Evolutionary conservation across 2,888 invertebrate species (phyloP).

Genomic region (Lepidocyrtinus sp.): DNA sequence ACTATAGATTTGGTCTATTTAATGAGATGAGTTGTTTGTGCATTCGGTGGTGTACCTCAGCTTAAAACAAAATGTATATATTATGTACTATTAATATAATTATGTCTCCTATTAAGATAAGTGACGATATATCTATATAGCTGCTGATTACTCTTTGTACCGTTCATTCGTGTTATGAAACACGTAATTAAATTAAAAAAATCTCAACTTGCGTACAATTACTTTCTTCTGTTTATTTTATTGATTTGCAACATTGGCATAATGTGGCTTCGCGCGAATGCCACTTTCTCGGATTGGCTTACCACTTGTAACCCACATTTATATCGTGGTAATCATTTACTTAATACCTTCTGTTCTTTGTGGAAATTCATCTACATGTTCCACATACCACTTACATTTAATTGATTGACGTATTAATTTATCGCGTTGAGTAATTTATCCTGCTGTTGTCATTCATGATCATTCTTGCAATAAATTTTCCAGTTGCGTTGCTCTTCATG

Average conservation of each 20-base stretch:
- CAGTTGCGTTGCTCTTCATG: no score
- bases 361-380: no score
- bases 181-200: constrained; percentile 47
- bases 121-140: constrained; percentile 46
- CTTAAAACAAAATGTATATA: constrained; percentile 23
- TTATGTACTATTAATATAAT: constrained; percentile 26
- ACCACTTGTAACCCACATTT: no score
- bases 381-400: no score
- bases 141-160: constrained; percentile 59
- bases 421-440: no score
- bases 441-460: no score
- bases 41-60: constrained; percentile 56
- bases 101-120: constrained; percentile 39
- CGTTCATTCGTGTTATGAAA: constrained; percentile 56
- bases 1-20: no score
- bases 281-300: no score
- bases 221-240: not conserved
- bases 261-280: not conserved
- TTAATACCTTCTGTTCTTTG: no score
- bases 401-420: no score
- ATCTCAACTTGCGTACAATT: constrained; percentile 1
- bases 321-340: no score
- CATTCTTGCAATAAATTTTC: no score
- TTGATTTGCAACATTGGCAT: not conserved
- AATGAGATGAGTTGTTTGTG: constrained; percentile 1